Conservation (phyloP, 30 jellyfish, hydroid and myxozoan genomes). For the Hydractinia echinata region DNA sequence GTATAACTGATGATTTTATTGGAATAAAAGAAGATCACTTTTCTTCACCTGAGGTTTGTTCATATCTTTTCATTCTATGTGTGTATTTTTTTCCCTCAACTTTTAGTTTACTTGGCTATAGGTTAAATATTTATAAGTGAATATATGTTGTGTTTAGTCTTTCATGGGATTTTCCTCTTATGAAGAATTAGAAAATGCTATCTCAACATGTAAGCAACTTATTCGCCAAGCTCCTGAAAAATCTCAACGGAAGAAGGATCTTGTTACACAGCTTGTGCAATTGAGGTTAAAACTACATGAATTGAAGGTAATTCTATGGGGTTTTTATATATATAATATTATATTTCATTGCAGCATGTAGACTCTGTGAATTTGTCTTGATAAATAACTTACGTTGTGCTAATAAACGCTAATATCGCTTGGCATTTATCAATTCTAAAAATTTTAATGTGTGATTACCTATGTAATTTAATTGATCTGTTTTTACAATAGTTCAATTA, state of each 20-base stretch:
- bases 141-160: slow-evolving; percentile 33
- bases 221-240: slow-evolving; percentile 41
- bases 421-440: too few relatives aligned
- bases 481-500: too few relatives aligned
- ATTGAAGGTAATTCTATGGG: slow-evolving; percentile 43
- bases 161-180: slow-evolving; percentile 87
- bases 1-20: slow-evolving; percentile 75
- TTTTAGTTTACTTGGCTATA: not conserved
- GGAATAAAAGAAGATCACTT: slow-evolving; percentile 91
- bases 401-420: too few relatives aligned
- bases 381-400: too few relatives aligned
- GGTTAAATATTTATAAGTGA: not conserved
- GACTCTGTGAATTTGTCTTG: too few relatives aligned
- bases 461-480: too few relatives aligned
- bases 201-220: slow-evolving; percentile 66
- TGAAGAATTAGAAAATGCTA: slow-evolving; percentile 85
- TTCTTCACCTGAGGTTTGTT: slow-evolving; percentile 74
- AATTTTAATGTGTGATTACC: too few relatives aligned
- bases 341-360: too few relatives aligned
- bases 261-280: slow-evolving; percentile 61
- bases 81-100: not conserved
- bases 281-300: slow-evolving; percentile 70
- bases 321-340: too few relatives aligned
- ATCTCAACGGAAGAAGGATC: slow-evolving; percentile 54
- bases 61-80: not conserved